Conservation (phyloP, 2,113 vertebrate species). For the Odocoileus virginianus region DNA sequence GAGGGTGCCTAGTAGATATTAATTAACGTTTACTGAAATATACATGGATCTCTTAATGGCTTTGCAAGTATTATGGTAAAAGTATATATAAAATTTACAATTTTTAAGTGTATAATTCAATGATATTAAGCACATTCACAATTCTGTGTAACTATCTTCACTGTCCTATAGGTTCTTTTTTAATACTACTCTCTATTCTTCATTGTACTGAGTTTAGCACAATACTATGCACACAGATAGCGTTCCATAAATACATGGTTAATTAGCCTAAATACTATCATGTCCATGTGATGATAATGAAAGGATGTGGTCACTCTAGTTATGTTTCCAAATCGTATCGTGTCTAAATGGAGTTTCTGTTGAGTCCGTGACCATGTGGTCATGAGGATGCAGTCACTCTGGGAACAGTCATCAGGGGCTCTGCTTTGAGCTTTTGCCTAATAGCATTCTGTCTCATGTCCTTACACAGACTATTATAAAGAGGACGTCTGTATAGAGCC, state of each 20-base stretch:
- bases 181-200: neutral
- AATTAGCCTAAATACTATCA: neutral
- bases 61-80: neutral
- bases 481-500: conserved; percentile 30
- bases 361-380: conserved; percentile 45
- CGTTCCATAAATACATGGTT: neutral
- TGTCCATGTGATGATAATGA: conserved; percentile 55
- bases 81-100: neutral
- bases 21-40: neutral
- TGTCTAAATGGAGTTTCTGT: conserved; percentile 63
- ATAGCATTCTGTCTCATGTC: conserved; percentile 24
- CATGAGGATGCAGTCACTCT: conserved; percentile 48
- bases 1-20: neutral
- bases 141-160: neutral
- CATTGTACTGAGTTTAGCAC: neutral
- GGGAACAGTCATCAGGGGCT: conserved; percentile 44
- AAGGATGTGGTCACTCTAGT: conserved; percentile 57
- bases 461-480: conserved; percentile 45
- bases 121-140: neutral
- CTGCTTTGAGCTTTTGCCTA: conserved; percentile 55
- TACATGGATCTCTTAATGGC: neutral
- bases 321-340: conserved; percentile 29
- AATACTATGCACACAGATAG: neutral
- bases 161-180: neutral
- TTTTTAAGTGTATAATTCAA: neutral